These are phyloP conservation scores for Triplophysa tibetana DNA, from an alignment of 2,113 vertebrate genomes.

Conservation along the genomic window DNA sequence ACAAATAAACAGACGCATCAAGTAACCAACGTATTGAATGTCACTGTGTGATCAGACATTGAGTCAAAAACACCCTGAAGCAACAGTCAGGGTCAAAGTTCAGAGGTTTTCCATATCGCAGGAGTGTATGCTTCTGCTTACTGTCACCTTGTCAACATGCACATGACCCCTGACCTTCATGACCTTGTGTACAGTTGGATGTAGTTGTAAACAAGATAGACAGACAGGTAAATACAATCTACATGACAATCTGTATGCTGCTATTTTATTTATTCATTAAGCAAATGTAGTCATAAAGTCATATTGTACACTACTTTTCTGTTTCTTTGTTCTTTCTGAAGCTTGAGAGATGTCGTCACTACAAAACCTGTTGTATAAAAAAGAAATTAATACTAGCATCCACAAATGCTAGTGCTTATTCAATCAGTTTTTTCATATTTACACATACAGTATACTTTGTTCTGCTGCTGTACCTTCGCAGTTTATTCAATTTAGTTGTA, in stretches of 20 bases:
- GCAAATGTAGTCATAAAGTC: too few species aligned
- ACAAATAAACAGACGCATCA: too few species aligned
- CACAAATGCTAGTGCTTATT: too few species aligned
- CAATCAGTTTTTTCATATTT: neutral
- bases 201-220: neutral
- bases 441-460: neutral
- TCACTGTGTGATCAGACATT: constrained; percentile 55
- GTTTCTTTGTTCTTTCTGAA: too few species aligned
- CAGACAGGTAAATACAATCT: too few species aligned
- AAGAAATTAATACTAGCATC: too few species aligned
- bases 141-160: constrained; percentile 62
- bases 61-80: constrained; percentile 41
- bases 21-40: neutral
- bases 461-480: too few species aligned
- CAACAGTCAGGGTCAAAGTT: constrained; percentile 57
- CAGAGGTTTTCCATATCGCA: constrained; percentile 64
- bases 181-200: neutral
- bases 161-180: constrained; percentile 44
- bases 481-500: neutral
- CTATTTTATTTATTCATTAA: too few species aligned
- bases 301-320: too few species aligned
- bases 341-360: too few species aligned
- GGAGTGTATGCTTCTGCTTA: constrained; percentile 63
- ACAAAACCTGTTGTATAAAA: too few species aligned
- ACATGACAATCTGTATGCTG: too few species aligned